Conservation (phyloP, 2,797 vertebrate genomes). For the Smutsia temminckii region DNA sequence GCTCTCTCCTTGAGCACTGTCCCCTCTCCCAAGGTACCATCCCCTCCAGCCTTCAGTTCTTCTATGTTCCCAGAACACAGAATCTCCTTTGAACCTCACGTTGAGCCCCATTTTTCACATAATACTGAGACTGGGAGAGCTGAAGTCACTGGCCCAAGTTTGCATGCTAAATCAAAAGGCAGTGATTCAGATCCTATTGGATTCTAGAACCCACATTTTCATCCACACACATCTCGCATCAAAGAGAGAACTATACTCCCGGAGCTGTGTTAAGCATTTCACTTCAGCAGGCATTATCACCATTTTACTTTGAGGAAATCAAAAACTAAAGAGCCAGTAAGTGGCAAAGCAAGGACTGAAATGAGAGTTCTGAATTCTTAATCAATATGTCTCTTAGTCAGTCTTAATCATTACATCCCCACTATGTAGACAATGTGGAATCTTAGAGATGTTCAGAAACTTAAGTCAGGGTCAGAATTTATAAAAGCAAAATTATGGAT, state of each 20-base stretch:
- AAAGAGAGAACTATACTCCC: not conserved
- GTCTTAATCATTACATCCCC: not conserved
- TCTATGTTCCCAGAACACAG: not conserved
- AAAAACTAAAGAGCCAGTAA: constrained; percentile 3
- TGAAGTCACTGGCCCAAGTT: not conserved
- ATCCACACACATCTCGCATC: not conserved
- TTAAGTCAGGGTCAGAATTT: not conserved
- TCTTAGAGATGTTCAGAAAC: not conserved
- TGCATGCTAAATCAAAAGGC: not conserved
- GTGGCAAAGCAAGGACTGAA: not conserved
- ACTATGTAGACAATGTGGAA: not conserved
- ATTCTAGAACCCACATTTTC: not conserved
- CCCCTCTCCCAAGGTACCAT: not conserved
- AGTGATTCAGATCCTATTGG: not conserved
- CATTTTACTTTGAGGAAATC: not conserved
- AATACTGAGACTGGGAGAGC: not conserved
- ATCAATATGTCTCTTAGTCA: no score
- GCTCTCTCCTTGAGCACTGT: not conserved
- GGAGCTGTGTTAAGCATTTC: not conserved
- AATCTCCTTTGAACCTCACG: not conserved
- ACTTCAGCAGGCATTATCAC: not conserved
- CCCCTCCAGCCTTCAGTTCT: not conserved
- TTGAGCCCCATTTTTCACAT: not conserved
- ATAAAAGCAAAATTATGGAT: not conserved
- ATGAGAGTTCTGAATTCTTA: not conserved